These are phyloP conservation scores for Orbicella faveolata DNA, from an alignment of 64 coral and sea anemone genomes.

Conservation along the genomic window DNA sequence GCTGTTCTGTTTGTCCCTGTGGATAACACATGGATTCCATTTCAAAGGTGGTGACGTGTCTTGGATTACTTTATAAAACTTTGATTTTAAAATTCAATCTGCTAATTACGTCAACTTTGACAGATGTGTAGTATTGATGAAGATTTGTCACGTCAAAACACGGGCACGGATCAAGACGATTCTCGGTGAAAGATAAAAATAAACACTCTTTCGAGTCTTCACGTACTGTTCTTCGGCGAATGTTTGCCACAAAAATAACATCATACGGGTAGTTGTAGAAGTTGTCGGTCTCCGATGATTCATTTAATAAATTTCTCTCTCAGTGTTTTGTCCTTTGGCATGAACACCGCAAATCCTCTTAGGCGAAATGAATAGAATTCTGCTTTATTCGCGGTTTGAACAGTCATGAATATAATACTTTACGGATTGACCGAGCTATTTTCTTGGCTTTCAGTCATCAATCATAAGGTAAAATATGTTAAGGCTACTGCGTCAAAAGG, in stretches of 20 bases:
- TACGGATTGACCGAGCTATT: background rate
- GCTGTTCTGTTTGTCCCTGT: too few relatives aligned
- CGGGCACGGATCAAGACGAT: background rate
- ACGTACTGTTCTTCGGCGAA: too few relatives aligned
- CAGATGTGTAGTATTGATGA: background rate
- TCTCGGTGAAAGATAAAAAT: too few relatives aligned
- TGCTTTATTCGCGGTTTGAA: background rate
- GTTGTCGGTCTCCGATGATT: background rate
- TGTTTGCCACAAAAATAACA: background rate
- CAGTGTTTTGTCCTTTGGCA: background rate
- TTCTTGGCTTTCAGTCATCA: background rate
- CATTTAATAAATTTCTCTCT: background rate
- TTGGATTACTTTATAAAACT: background rate
- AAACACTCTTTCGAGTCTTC: too few relatives aligned
- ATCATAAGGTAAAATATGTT: background rate
- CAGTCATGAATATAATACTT: background rate
- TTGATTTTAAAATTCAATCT: background rate
- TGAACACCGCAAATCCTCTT: background rate
- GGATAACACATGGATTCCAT: background rate
- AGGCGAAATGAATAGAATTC: background rate
- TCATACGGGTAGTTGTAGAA: background rate
- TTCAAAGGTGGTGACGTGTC: background rate
- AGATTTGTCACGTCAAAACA: background rate
- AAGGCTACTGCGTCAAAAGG: background rate
- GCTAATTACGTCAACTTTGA: background rate